Evolutionary conservation across 2,797 vertebrate genomes (phyloP).

Genomic region (Sebastes alutus): DNA sequence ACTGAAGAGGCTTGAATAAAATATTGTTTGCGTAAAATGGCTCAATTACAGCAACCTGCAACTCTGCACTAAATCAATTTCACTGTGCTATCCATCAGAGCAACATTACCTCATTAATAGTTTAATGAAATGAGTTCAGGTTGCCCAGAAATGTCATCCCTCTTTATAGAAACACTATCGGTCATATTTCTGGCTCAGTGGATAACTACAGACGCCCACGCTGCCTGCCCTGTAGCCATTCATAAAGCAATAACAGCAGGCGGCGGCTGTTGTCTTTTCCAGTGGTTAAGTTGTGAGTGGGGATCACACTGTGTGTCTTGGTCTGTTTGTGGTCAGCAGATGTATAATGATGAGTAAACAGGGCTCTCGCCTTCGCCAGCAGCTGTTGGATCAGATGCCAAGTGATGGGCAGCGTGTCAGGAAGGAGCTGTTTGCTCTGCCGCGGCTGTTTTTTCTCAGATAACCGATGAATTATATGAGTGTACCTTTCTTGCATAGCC

Average conservation of each 20-base stretch:
- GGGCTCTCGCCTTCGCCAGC: conserved; percentile 18
- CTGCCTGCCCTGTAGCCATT: background rate
- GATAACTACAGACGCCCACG: conserved; percentile 18
- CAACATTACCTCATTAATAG: conserved; percentile 37
- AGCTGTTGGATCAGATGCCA: conserved; percentile 61
- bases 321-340: conserved; percentile 70
- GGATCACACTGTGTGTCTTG: conserved; percentile 37
- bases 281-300: background rate
- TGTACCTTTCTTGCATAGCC: background rate
- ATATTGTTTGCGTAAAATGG: background rate
- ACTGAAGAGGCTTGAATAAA: background rate
- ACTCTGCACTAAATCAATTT: background rate
- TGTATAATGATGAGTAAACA: conserved; percentile 71
- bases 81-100: conserved; percentile 10
- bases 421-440: conserved; percentile 55
- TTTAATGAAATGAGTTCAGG: conserved; percentile 36
- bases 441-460: conserved; percentile 36
- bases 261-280: conserved; percentile 4
- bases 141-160: conserved; percentile 54
- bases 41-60: background rate
- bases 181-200: conserved; percentile 11
- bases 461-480: conserved; percentile 39
- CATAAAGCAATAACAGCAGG: conserved; percentile 14
- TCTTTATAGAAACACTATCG: background rate
- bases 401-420: conserved; percentile 36